Evolutionary conservation across 2,888 invertebrate genomes (phyloP).

Genomic region (Eupithecia centaureata): DNA sequence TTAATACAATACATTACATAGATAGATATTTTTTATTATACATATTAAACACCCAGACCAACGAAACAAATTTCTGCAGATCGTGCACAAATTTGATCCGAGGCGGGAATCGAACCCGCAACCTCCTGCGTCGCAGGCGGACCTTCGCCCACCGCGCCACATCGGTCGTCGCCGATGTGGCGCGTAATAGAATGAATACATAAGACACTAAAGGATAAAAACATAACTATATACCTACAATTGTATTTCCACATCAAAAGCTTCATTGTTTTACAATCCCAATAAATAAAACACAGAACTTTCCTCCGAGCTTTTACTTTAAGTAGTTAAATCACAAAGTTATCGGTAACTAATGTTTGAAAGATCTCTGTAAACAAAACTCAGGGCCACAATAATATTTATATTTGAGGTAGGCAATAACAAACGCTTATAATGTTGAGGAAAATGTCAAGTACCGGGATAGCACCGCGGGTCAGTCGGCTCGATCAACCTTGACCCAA

Average conservation of each 20-base stretch:
- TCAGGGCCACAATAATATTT: conserved; percentile 20
- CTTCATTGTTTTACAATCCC: background rate
- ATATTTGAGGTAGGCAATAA: conserved; percentile 24
- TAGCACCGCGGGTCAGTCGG: conserved; percentile 56
- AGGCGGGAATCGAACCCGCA: too few species aligned
- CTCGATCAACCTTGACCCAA: conserved; percentile 68
- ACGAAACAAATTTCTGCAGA: too few species aligned
- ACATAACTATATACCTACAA: too few species aligned
- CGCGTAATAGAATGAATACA: too few species aligned
- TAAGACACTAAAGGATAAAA: too few species aligned
- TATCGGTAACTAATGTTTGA: conserved; percentile 16
- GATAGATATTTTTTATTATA: too few species aligned
- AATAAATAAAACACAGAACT: background rate
- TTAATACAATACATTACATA: too few species aligned
- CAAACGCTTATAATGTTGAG: conserved; percentile 37
- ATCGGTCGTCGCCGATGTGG: too few species aligned
- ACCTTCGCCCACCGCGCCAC: too few species aligned
- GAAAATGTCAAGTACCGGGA: conserved; percentile 45
- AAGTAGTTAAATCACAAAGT: conserved; percentile 13
- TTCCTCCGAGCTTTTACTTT: conserved; percentile 13
- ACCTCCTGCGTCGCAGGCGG: too few species aligned
- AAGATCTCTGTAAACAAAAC: conserved; percentile 17
- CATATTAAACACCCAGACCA: too few species aligned
- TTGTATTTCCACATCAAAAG: background rate
- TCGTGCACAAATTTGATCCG: too few species aligned